phyloP scores from a whole-genome alignment of 53 echinoderm and acorn worm species.

The Echinarachnius parma region DNA sequence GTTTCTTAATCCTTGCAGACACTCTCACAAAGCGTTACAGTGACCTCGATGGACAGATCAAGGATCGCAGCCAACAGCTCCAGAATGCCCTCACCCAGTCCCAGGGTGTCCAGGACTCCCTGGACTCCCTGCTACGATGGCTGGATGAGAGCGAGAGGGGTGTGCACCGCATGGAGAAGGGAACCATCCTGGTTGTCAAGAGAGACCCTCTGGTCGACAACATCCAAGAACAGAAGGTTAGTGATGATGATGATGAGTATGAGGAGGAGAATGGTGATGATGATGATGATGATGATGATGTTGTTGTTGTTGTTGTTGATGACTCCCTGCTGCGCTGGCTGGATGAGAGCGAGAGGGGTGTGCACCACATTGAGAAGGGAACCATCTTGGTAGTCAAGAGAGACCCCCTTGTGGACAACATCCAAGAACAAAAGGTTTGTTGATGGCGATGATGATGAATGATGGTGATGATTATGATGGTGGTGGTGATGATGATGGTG shows the following conservation, averaged over 20 bases:
- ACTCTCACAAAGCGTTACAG: constrained; percentile 80
- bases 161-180: constrained; percentile 89
- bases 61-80: constrained; percentile 76
- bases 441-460: not conserved
- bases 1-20: constrained; percentile 34
- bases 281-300: not conserved
- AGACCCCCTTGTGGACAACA: constrained; percentile 85
- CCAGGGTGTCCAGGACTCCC: constrained; percentile 90
- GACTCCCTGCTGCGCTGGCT: constrained; percentile 83
- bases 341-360: constrained; percentile 74
- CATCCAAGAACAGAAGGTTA: constrained; percentile 90
- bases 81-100: constrained; percentile 85
- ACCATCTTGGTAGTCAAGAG: constrained; percentile 76
- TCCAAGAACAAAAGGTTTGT: constrained; percentile 90
- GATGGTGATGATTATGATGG: not conserved
- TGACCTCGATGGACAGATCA: constrained; percentile 74
- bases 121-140: constrained; percentile 83
- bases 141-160: constrained; percentile 77
- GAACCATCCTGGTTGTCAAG: constrained; percentile 78
- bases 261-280: not conserved
- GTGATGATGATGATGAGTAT: not conserved
- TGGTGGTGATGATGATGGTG: constrained; percentile 41
- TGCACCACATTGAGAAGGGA: constrained; percentile 88
- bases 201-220: constrained; percentile 85
- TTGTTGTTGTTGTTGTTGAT: too few relatives aligned